Base-by-base conservation (phyloP, 2,113 vertebrate genomes). In the Elgaria multicarinata region DNA sequence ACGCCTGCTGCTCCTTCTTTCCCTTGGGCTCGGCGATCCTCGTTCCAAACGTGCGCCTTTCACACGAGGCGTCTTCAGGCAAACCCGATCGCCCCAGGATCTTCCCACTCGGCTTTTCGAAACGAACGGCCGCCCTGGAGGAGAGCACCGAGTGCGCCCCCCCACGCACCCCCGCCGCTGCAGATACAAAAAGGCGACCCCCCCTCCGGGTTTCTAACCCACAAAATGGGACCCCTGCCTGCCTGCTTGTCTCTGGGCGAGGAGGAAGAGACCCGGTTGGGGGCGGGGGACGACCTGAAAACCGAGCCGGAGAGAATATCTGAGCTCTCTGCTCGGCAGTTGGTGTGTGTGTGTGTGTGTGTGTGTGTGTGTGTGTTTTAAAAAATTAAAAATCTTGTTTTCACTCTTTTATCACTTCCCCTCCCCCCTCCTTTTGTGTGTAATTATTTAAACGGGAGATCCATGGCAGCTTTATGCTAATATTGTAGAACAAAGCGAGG, bases 391-490 rank as follows among this genome's bases (percentile, higher is more conserved):
- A n/a, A n/a, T n/a, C n/a, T n/a, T n/a, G n/a, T n/a, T n/a, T n/a
- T n/a, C n/a, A n/a, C n/a, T n/a, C n/a, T n/a, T n/a, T n/a, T n/a
- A n/a, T n/a, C n/a, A n/a, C n/a, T n/a, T 94, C 93, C 64, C 46
- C 66, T 46, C 55, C 85, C 58, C 94, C 87, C 89, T 90, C 85
- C 96, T 95, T 96, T 96, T 95, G 94, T 97, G 97, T 96, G 98
- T 97, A 97, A 98, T 98, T 98, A 98, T 98, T 98, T 98, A 97
- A 98, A 98, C 98, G 97, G 96, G 97, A 95, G 96, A 97, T 97
- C 98, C 97, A 92, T 92, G 97, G 98, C 98, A 99, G 98, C 98
- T 99, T 99, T 99, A 99, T 99, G 98, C 98, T 98, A 99, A 99
- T 99, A 7, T 89, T 93, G 91, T 87, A 20, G 95, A 97, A 99